Evolutionary conservation across 2,113 vertebrate species (phyloP).

Genomic region (Festucalex cinctus): DNA sequence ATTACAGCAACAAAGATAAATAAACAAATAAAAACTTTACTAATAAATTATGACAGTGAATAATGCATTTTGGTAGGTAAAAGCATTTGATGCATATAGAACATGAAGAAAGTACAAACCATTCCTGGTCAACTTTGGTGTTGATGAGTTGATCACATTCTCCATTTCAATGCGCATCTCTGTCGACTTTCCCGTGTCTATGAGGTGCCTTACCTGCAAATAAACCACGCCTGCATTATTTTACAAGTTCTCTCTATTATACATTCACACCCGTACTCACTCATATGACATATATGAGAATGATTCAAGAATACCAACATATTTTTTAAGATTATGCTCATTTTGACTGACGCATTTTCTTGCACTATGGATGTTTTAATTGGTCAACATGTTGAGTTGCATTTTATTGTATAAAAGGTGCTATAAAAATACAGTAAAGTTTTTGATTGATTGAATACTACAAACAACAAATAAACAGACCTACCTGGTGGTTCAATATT

Average conservation of each 20-base stretch:
- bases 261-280: neutral
- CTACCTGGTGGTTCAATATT: neutral
- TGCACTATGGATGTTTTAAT: no score
- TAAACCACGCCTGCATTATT: neutral
- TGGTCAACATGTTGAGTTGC: no score
- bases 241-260: neutral
- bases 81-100: neutral
- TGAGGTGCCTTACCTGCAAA: slow-evolving; percentile 85
- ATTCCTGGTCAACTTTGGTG: slow-evolving; percentile 85
- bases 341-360: no score
- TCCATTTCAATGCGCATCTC: slow-evolving; percentile 87
- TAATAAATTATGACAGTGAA: slow-evolving; percentile 2
- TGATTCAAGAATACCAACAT: neutral
- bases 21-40: slow-evolving; percentile 2
- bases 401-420: no score
- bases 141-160: slow-evolving; percentile 84
- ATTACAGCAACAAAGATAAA: slow-evolving; percentile 34
- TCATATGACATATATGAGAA: neutral
- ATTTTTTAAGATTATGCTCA: neutral
- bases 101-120: slow-evolving; percentile 70
- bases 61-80: neutral
- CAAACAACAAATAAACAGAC: no score
- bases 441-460: no score
- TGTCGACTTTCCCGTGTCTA: slow-evolving; percentile 84
- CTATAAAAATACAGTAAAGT: no score